Percentiles rank a stretch among this genome's conserved stretches.
Evolutionary conservation across 2,797 vertebrate genomes (phyloP).

Genomic region (Sebastes minor): DNA sequence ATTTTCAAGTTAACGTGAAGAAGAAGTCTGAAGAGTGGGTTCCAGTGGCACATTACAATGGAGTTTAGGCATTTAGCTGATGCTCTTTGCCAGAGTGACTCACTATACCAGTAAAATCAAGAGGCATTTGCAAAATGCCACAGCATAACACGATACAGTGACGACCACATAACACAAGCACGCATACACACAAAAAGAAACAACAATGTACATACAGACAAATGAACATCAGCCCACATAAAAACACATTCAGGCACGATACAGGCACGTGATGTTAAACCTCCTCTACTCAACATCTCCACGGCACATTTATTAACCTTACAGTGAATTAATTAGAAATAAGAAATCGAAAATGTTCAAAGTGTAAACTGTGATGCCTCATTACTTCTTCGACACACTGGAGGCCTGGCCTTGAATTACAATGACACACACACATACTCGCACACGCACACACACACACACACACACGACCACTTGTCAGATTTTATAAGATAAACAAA

Average conservation of each 20-base stretch:
- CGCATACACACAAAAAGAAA: not conserved
- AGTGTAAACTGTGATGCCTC: slow-evolving; percentile 48
- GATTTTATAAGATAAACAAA: slow-evolving; percentile 57
- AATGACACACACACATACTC: slow-evolving; percentile 17
- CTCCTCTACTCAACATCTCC: not conserved
- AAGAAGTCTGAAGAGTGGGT: not conserved
- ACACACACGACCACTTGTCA: slow-evolving; percentile 28
- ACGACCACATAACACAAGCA: not conserved
- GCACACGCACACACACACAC: not conserved
- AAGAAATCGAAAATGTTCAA: slow-evolving; percentile 34
- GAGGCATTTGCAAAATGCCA: not conserved
- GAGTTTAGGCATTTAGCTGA: not conserved
- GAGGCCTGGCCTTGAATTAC: slow-evolving; percentile 47
- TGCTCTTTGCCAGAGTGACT: not conserved
- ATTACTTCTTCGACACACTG: slow-evolving; percentile 48
- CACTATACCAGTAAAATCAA: not conserved
- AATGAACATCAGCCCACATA: not conserved
- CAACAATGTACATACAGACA: not conserved
- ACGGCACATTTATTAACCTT: slow-evolving; percentile 30
- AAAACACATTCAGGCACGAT: no score
- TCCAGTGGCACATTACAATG: not conserved
- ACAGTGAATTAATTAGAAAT: slow-evolving; percentile 42
- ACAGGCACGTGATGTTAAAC: not conserved
- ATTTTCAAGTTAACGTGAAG: not conserved
- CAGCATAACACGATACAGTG: not conserved